A percentile compares a stretch with the other conserved stretches of the same genome.
Evolutionary conservation across 2,797 vertebrate species (phyloP).

Genomic region (Sebastolobus altivelis): DNA sequence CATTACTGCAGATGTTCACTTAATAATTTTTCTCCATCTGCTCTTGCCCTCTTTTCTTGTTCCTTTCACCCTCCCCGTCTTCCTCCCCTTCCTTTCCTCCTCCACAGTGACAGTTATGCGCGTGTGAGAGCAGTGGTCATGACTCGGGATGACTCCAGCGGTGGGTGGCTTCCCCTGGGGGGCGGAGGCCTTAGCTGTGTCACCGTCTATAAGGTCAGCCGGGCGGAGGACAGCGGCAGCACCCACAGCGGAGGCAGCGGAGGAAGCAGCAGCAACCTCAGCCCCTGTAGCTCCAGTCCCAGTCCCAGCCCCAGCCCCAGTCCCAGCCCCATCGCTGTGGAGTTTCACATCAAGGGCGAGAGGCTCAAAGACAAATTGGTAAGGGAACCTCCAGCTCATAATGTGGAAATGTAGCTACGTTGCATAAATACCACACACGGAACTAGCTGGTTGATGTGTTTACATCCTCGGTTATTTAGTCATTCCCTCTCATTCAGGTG

Average conservation of each 20-base stretch:
- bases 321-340: conserved; percentile 78
- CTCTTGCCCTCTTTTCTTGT: neutral
- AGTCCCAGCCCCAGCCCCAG: conserved; percentile 74
- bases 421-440: neutral
- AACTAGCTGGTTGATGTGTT: neutral
- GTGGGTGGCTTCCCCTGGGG: conserved; percentile 97
- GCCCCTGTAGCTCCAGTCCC: conserved; percentile 83
- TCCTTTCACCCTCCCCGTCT: neutral
- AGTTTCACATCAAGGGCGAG: conserved; percentile 98
- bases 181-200: conserved; percentile 98
- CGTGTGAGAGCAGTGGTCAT: conserved; percentile 99
- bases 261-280: conserved; percentile 84
- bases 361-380: conserved; percentile 99
- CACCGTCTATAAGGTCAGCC: conserved; percentile 95
- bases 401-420: neutral
- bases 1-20: conserved; percentile 32
- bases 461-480: neutral
- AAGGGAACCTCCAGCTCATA: conserved; percentile 66
- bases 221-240: conserved; percentile 90
- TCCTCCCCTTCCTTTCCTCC: conserved; percentile 34
- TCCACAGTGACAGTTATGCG: conserved; percentile 95
- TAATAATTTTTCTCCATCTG: conserved; percentile 16
- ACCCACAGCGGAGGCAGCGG: conserved; percentile 84
- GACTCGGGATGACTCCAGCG: conserved; percentile 99
- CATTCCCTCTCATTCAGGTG: conserved; percentile 21